Percentiles rank a stretch among this genome's conserved stretches.
These are phyloP conservation scores for Drosophila rhopaloa DNA, from an alignment of 1,140 invertebrate genomes.

Conservation along the genomic window DNA sequence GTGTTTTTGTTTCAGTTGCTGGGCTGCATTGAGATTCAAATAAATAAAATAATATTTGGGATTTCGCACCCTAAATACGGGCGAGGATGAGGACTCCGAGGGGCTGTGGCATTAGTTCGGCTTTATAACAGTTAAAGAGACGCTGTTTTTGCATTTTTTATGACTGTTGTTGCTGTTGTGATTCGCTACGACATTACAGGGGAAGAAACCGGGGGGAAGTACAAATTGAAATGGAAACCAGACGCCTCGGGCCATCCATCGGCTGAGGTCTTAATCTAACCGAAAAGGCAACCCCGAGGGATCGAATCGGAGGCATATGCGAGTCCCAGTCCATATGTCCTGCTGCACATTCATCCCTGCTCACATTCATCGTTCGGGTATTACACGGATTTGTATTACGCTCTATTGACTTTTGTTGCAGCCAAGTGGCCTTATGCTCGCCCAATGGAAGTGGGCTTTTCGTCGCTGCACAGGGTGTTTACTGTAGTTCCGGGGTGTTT, in stretches of 20 bases:
- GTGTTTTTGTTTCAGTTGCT: slow-evolving; percentile 60
- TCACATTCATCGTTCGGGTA: slow-evolving; percentile 22
- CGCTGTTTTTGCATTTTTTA: slow-evolving; percentile 62
- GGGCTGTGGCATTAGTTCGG: slow-evolving; percentile 68
- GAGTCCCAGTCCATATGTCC: slow-evolving; percentile 66
- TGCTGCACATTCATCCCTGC: slow-evolving; percentile 20
- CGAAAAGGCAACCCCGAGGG: slow-evolving; percentile 78
- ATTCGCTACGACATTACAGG: slow-evolving; percentile 77
- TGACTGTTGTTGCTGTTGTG: slow-evolving; percentile 82
- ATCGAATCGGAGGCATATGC: slow-evolving; percentile 48
- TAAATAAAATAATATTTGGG: slow-evolving; percentile 84
- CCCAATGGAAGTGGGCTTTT: slow-evolving; percentile 4
- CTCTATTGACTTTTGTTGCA: slow-evolving; percentile 82
- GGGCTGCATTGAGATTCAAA: slow-evolving; percentile 72
- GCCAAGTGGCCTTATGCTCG: slow-evolving; percentile 59
- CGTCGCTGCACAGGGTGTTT: slow-evolving; percentile 30
- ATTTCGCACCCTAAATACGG: slow-evolving; percentile 78
- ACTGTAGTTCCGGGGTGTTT: slow-evolving; percentile 71
- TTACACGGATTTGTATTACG: slow-evolving; percentile 83
- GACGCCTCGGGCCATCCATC: slow-evolving; percentile 55
- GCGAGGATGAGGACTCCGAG: not conserved
- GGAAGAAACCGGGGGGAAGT: slow-evolving; percentile 1
- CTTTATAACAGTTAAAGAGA: slow-evolving; percentile 73
- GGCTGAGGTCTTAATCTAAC: slow-evolving; percentile 83
- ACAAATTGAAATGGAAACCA: slow-evolving; percentile 50